Evolutionary conservation across 1,140 invertebrate genomes (phyloP).

Genomic region (Megalonaias nervosa): DNA sequence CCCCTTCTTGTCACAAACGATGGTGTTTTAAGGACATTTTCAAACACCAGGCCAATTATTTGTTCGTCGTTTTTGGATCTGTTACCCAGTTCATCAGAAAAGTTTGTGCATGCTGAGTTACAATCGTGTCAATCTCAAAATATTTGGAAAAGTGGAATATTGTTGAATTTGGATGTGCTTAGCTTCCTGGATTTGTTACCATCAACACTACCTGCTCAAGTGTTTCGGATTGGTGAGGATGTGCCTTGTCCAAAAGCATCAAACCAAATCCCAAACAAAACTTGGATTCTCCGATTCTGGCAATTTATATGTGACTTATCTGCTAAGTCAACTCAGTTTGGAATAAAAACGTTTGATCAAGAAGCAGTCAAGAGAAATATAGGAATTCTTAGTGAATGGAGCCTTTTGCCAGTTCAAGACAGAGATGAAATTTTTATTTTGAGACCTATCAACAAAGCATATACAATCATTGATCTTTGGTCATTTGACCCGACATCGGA

Average conservation of each 20-base stretch:
- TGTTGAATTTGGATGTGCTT: conserved; percentile 1
- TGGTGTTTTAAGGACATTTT: conserved; percentile 12
- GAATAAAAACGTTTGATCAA: background rate
- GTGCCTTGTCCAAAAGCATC: background rate
- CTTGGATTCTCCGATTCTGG: conserved; percentile 1
- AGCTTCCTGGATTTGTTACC: conserved; percentile 1
- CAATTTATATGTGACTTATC: conserved; percentile 10
- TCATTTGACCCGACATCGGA: too few species aligned
- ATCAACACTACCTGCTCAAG: background rate
- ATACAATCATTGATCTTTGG: background rate
- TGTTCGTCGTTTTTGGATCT: background rate
- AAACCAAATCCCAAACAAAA: background rate
- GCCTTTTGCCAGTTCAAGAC: conserved; percentile 1
- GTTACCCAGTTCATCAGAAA: background rate
- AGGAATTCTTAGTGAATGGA: background rate
- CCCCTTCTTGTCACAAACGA: conserved; percentile 19
- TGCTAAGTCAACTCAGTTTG: background rate
- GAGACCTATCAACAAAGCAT: background rate
- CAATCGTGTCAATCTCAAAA: background rate
- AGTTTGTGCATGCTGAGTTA: conserved; percentile 15
- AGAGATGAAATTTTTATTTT: background rate
- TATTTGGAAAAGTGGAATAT: background rate
- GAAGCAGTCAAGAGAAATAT: background rate
- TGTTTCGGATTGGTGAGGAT: background rate
- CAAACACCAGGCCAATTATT: background rate